Conservation (phyloP, 1,140 invertebrate species). For the Trachymyrmex septentrionalis region DNA sequence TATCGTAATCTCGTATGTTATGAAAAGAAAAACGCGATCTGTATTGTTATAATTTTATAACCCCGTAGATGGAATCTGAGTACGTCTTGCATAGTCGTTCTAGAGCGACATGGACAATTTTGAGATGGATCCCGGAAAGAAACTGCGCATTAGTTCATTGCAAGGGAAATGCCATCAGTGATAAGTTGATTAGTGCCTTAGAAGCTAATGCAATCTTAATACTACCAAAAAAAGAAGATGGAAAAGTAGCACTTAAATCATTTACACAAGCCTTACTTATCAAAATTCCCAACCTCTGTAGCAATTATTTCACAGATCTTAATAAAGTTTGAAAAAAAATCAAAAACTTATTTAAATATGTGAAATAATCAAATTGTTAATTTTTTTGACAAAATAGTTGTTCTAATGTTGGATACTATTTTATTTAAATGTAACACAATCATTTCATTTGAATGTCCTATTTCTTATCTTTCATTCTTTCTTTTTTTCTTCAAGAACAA, state of each 20-base stretch:
- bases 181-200: conserved; percentile 88
- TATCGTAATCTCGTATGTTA: conserved; percentile 31
- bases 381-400: too few relatives aligned
- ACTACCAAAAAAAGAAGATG: conserved; percentile 84
- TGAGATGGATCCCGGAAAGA: conserved; percentile 86
- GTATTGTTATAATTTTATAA: conserved; percentile 33
- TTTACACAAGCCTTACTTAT: background rate
- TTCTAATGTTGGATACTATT: background rate
- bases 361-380: too few relatives aligned
- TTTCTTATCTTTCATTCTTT: background rate
- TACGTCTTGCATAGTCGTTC: conserved; percentile 92
- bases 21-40: conserved; percentile 65
- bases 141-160: conserved; percentile 87
- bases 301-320: too few relatives aligned
- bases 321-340: too few relatives aligned
- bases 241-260: background rate
- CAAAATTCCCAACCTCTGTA: background rate
- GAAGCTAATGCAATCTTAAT: conserved; percentile 89
- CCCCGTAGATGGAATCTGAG: conserved; percentile 85
- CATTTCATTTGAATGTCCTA: background rate
- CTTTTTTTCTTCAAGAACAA: background rate
- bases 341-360: too few relatives aligned
- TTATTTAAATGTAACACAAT: background rate
- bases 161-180: conserved; percentile 91
- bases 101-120: conserved; percentile 91